Evolutionary conservation across 1,140 invertebrate species (phyloP).

Genomic region (Anastrepha obliqua): DNA sequence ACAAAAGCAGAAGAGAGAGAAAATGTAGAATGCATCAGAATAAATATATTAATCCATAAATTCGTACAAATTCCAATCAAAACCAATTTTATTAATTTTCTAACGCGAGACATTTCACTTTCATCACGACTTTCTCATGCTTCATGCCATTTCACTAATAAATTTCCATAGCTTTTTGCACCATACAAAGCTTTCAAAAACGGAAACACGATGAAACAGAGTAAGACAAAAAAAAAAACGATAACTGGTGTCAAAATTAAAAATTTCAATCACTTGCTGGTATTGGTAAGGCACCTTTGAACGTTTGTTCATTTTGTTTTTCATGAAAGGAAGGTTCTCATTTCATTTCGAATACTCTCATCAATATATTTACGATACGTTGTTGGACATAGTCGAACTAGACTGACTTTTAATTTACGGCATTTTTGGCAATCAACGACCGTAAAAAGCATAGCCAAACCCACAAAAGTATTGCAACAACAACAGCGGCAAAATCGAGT

Average conservation of each 20-base stretch:
- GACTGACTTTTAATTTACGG: slow-evolving; percentile 45
- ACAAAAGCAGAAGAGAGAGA: too few relatives aligned
- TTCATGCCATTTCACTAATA: background rate
- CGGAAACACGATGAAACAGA: background rate
- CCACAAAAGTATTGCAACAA: slow-evolving; percentile 15
- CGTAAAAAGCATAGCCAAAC: slow-evolving; percentile 36
- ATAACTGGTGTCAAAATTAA: slow-evolving; percentile 35
- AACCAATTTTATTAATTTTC: too few relatives aligned
- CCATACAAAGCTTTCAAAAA: background rate
- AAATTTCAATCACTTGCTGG: slow-evolving; percentile 22
- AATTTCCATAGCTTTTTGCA: background rate
- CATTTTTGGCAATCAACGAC: slow-evolving; percentile 51
- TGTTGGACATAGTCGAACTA: slow-evolving; percentile 34
- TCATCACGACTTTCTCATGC: background rate
- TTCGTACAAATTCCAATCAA: too few relatives aligned
- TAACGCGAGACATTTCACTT: too few relatives aligned
- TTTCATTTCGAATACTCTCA: background rate
- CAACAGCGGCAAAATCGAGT: background rate
- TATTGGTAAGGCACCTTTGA: too few relatives aligned
- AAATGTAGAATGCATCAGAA: too few relatives aligned
- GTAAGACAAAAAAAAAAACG: background rate
- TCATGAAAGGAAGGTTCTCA: too few relatives aligned
- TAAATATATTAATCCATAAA: too few relatives aligned
- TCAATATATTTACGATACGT: background rate
- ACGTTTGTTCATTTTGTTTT: too few relatives aligned